These are phyloP conservation scores for Tiphia femorata DNA, from an alignment of 2,888 invertebrate species.

Conservation along the genomic window DNA sequence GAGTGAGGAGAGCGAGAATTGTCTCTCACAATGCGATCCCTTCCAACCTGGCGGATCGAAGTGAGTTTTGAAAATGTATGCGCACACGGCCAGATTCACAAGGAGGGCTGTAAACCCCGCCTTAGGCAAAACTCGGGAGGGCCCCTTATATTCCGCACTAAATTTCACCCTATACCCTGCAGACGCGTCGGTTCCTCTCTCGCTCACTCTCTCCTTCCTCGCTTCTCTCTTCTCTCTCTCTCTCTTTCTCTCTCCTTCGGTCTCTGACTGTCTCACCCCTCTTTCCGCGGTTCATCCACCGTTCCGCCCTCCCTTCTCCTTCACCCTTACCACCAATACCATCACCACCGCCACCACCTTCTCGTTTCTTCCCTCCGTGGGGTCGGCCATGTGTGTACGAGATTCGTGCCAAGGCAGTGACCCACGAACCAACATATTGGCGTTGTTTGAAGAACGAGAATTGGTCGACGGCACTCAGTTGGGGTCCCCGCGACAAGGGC, in stretches of 20 bases:
- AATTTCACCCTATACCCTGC: slow-evolving; percentile 55
- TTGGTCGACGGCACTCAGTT: slow-evolving; percentile 36
- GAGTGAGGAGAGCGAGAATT: slow-evolving; percentile 36
- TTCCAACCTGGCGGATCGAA: slow-evolving; percentile 50
- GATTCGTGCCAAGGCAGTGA: slow-evolving; percentile 60
- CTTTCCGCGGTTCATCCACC: slow-evolving; percentile 15
- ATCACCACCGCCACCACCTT: neutral
- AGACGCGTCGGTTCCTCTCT: slow-evolving; percentile 19
- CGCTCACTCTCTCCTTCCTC: neutral
- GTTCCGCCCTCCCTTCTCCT: slow-evolving; percentile 23
- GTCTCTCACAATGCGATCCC: slow-evolving; percentile 46
- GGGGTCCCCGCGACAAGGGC: slow-evolving; percentile 36
- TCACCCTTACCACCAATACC: neutral
- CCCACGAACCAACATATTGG: slow-evolving; percentile 64
- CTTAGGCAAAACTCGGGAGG: slow-evolving; percentile 61
- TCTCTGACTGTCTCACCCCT: neutral
- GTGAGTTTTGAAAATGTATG: slow-evolving; percentile 62
- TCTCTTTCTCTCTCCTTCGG: slow-evolving; percentile 14
- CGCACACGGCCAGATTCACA: slow-evolving; percentile 69
- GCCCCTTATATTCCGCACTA: slow-evolving; percentile 55
- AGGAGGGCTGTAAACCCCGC: slow-evolving; percentile 68
- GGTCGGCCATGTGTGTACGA: slow-evolving; percentile 41
- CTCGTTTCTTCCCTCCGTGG: neutral
- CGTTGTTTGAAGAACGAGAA: slow-evolving; percentile 64
- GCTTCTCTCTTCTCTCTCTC: slow-evolving; percentile 13